Base-by-base conservation (phyloP, 2,113 vertebrate genomes). In the Colinus virginianus region DNA sequence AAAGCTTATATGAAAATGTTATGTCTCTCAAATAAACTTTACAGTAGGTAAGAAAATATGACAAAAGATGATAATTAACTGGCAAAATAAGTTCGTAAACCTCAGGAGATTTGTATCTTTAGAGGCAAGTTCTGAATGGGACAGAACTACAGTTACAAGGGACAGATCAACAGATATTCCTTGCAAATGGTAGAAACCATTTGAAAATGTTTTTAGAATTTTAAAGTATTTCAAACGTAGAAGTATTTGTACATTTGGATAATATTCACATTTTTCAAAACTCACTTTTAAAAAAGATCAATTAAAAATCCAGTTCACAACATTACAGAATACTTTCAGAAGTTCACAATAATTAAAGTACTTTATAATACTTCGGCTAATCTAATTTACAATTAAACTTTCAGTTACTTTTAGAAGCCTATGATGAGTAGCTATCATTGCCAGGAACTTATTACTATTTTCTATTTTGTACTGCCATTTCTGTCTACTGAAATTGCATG, bases 1-100 rank as follows among this genome's bases (percentile, higher is more conserved):
- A 19, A 51, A 38, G 12, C 18, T 70, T 34, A 51, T 51, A 48
- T 51, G 21, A 43, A 72, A 53, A 40, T 43, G 51, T 48, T 28
- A n/a, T 55, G 9, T 55, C 38, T 42, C 20, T 42, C 30, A 43
- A 42, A 42, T 16, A 23, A 40, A 56, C 20, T n/a, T 74, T 74
- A 32, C 2, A 34, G 1, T 22, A 77, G 26, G 30, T 70, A 69
- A 84, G 7, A 55, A 78, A 62, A 18, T 2, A 62, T 0, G 0
- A 42, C 3, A 12, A 49, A 61, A 59, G 19, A 25, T 12, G 0
- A 4, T 36, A 59, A n/a, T 14, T 79, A 85, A 74, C 25, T 20
- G 68, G 90, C 9, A 56, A 8, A 4, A 56, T 15, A 59, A 61
- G 76, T 53, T 76, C 36, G 9, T 34, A 67, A 25, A 63, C 69